Base-by-base conservation (phyloP, 2,888 invertebrate genomes). In the Terebella lapidaria region DNA sequence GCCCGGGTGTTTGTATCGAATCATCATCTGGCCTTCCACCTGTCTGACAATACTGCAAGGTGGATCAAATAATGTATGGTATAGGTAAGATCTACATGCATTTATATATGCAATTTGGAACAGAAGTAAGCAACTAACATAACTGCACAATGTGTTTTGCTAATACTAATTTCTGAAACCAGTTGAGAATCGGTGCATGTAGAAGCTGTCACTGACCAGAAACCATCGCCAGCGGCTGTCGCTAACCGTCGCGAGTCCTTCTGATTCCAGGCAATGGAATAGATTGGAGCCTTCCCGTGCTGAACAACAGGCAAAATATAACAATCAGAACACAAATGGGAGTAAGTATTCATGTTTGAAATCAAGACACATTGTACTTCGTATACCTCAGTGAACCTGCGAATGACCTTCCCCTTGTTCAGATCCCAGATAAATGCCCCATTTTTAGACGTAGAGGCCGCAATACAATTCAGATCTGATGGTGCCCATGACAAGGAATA, bases 401-500 rank as follows among this genome's bases (percentile, higher is more conserved):
- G 73, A 56, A 72, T 72, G 4, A 81, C 71, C 49, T 73, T 74
- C 22, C 75, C 72, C 58, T 74, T 78, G 3, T 63, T 65, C 1
- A 80, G 62, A 60, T 81, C 77, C 81, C 81, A 81, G 28, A 82
- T 74, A 59, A 81, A 78, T 35, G 76, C 71, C 3, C 79, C 81
- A 54, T 74, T 69, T 54, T 74, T 74, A 1, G 79, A 73, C 2
- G 82, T 81, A 26, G 75, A 75, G 5, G 79, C 81, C 2, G 74
- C 81, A 25, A 82, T 72, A 66, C 81, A 81, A 67, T 80, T 73
- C 2, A 80, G 71, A 61, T 81, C 80, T 4, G 75, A 72, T n/a
- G 82, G 81, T 2, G 81, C 81, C 79, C 79, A 79, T 5, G 74
- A 73, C 57, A 79, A 65, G 18, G 75, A 73, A 66, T 82, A 82